These are phyloP conservation scores for Drosophila kokeensis DNA, from an alignment of 2,888 invertebrate genomes.

Conservation along the genomic window DNA sequence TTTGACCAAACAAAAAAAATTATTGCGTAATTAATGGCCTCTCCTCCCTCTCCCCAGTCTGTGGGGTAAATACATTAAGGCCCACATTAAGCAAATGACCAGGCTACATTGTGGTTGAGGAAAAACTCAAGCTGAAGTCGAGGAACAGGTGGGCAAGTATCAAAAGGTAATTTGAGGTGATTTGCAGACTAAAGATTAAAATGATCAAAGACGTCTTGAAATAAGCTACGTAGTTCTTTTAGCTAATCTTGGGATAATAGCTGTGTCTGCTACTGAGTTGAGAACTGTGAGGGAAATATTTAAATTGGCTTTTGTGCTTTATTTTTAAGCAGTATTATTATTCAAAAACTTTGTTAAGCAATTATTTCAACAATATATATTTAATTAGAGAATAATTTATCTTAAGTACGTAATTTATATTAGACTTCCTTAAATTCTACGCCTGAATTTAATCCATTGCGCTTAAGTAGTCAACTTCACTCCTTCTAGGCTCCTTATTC, in stretches of 20 bases:
- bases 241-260: background rate
- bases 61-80: constrained; percentile 39
- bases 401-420: background rate
- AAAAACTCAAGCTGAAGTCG: background rate
- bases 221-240: constrained; percentile 1
- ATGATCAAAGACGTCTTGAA: constrained; percentile 6
- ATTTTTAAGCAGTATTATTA: background rate
- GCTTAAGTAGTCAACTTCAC: background rate
- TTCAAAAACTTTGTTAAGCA: background rate
- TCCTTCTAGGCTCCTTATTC: background rate
- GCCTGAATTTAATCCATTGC: background rate
- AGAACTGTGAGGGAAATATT: background rate
- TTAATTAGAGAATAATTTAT: background rate
- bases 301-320: background rate
- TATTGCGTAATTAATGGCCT: constrained; percentile 66
- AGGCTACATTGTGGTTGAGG: constrained; percentile 8
- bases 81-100: constrained; percentile 44
- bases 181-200: constrained; percentile 9
- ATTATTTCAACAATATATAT: background rate
- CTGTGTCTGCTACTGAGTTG: background rate
- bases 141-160: constrained; percentile 1
- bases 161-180: constrained; percentile 4
- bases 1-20: constrained; percentile 16
- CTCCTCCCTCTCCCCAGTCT: background rate
- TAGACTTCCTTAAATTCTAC: background rate